These are phyloP conservation scores for Haemorhous mexicanus DNA, from an alignment of 2,113 vertebrate species.

Conservation along the genomic window DNA sequence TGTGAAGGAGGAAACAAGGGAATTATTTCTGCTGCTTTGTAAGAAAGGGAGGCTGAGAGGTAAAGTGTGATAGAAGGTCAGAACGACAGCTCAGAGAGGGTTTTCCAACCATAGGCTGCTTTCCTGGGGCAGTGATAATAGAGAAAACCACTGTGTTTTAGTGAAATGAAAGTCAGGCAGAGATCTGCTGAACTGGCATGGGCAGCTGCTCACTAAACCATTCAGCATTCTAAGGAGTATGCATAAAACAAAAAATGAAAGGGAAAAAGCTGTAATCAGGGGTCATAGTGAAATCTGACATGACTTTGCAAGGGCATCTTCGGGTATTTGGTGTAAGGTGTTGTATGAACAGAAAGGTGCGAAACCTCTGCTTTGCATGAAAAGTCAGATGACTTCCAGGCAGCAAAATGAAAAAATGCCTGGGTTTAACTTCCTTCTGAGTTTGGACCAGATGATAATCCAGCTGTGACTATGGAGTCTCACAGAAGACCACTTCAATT, in stretches of 20 bases:
- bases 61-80: background rate
- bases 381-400: conserved; percentile 59
- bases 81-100: background rate
- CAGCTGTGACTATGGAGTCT: background rate
- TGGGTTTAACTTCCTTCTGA: background rate
- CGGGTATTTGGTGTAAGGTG: background rate
- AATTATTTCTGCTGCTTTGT: background rate
- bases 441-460: background rate
- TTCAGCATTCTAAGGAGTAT: background rate
- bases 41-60: background rate
- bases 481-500: background rate
- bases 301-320: conserved; percentile 44
- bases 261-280: conserved; percentile 40
- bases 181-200: background rate
- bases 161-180: background rate
- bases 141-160: background rate
- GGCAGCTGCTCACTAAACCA: background rate
- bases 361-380: conserved; percentile 76
- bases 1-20: background rate
- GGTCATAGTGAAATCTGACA: conserved; percentile 45
- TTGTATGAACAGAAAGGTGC: conserved; percentile 51
- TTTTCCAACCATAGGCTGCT: background rate
- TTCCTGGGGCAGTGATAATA: background rate
- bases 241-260: conserved; percentile 67
- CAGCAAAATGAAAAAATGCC: conserved; percentile 51